Base-by-base conservation (phyloP, 2,113 vertebrate species). In the Pteropus alecto region DNA sequence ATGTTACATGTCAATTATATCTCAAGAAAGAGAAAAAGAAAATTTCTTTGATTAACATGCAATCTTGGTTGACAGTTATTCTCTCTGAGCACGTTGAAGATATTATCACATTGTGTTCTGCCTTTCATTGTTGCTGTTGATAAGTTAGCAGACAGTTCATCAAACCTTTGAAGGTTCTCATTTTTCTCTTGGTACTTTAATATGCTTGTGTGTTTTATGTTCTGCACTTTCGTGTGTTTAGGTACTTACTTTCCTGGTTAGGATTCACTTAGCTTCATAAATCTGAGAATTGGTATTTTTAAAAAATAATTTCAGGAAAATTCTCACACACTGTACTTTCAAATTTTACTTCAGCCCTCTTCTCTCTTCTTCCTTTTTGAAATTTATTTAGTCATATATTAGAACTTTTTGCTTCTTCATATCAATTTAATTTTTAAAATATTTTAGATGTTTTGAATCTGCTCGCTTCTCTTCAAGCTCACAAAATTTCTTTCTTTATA, bases 141-240 rank as follows among this genome's bases (percentile, higher is more conserved):
- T 33, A 90, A 92, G 56, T 58, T 71, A 48, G 9, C 51, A 67
- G 30, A 83, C 21, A 78, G 38, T 85, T 94, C 48, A 68, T 74
- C 51, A 82, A n/a, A 54, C 2, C 7, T 78, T 5, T 33, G 35
- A 87, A 86, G 9, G n/a, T 67, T 90, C 51, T 83, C 22, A 63
- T 68, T 86, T 90, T 95, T 92, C 78, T 93, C 7, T 93, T 73
- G 56, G 28, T 56, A 73, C 38, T 88, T 93, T n/a, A 86, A 90
- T 87, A 35, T 21, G 35, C 77, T 86, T 93, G n/a, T 93, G 60
- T 67, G 28, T 58, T 90, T 96, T 60, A 51, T 74, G 67, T 60
- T 86, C 18, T 82, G 30, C 26, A 43, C 5, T 86, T 92, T 86
- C 35, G 24, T 67, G 7, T 67, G 11, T 30, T 13, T 77, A 81